These are phyloP conservation scores for Luperina nickerlii DNA, from an alignment of 2,888 invertebrate genomes.

Conservation along the genomic window DNA sequence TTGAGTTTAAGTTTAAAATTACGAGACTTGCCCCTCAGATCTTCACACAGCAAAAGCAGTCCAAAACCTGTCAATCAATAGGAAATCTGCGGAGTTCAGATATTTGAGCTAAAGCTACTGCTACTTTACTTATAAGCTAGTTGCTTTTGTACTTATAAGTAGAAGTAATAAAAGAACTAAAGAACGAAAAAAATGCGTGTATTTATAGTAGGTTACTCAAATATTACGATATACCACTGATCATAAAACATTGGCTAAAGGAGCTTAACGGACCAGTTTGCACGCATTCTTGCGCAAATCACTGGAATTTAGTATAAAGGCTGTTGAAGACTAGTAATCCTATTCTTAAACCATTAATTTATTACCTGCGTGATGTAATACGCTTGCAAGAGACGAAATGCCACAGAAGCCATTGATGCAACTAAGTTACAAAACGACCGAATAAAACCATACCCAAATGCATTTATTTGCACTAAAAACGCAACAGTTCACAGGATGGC, in stretches of 20 bases:
- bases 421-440: conserved; percentile 7
- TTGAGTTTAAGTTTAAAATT: too few relatives aligned
- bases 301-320: conserved; percentile 33
- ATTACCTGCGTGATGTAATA: conserved; percentile 14
- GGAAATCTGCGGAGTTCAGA: neutral
- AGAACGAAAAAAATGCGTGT: neutral
- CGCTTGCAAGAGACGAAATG: conserved; percentile 13
- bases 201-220: conserved; percentile 19
- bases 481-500: conserved; percentile 1
- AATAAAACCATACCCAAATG: conserved; percentile 8
- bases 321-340: conserved; percentile 27
- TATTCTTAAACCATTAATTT: conserved; percentile 30
- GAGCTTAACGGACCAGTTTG: conserved; percentile 32
- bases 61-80: neutral
- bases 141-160: neutral
- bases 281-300: conserved; percentile 36
- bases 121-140: too few relatives aligned
- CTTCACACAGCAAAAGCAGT: neutral
- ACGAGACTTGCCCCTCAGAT: too few relatives aligned
- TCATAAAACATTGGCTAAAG: conserved; percentile 29
- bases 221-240: conserved; percentile 5
- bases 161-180: neutral
- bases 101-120: neutral
- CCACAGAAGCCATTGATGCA: conserved; percentile 17
- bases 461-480: conserved; percentile 23